Percentiles rank a stretch among this genome's conserved stretches.
These are phyloP conservation scores for Apus apus DNA, from an alignment of 2,113 vertebrate species.

Conservation along the genomic window DNA sequence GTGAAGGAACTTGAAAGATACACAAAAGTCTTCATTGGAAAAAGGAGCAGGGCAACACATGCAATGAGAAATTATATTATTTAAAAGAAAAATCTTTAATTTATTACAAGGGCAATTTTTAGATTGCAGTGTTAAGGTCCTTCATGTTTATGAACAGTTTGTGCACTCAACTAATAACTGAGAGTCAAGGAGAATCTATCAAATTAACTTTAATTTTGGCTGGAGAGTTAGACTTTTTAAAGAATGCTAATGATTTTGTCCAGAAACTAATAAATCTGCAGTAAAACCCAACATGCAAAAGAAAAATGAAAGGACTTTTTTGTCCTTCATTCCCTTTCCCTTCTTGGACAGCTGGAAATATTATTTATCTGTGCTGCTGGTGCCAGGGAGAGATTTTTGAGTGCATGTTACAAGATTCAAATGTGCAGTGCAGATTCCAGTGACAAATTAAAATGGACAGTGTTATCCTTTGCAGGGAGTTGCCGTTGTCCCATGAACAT, in stretches of 20 bases:
- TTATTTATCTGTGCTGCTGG: neutral
- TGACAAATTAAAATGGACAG: neutral
- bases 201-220: constrained; percentile 66
- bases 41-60: neutral
- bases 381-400: neutral
- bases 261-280: constrained; percentile 56
- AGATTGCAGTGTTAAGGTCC: constrained; percentile 50
- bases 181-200: constrained; percentile 56
- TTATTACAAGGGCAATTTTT: constrained; percentile 46
- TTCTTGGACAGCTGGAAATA: neutral
- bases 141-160: constrained; percentile 61
- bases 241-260: constrained; percentile 51
- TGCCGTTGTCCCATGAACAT: neutral
- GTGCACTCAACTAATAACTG: constrained; percentile 46
- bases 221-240: constrained; percentile 49
- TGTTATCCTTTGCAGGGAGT: neutral
- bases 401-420: neutral
- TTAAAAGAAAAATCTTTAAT: constrained; percentile 3
- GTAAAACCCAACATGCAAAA: constrained; percentile 1
- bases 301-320: constrained; percentile 13
- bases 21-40: constrained; percentile 4
- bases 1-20: neutral
- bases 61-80: constrained; percentile 25
- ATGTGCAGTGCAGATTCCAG: neutral
- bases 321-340: constrained; percentile 19